A percentile compares a stretch with the other conserved stretches of the same genome.
phyloP scores from a whole-genome alignment of 2,888 invertebrate species.

The Agonopterix arenella region DNA sequence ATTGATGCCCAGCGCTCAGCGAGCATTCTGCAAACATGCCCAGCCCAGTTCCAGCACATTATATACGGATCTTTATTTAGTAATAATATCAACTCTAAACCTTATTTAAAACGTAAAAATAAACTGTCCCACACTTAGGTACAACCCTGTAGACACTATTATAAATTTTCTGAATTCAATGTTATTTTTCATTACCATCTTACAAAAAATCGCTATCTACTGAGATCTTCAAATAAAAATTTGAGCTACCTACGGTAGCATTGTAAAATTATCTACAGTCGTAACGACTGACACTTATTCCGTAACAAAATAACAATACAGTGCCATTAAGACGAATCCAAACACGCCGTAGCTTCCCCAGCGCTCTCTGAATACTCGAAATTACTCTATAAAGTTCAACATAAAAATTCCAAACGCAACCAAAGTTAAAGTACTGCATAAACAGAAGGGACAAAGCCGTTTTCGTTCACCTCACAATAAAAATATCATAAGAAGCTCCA shows the following conservation, averaged over 20 bases:
- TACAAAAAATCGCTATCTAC: too few species aligned
- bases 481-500: conserved; percentile 37
- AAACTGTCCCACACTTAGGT: too few species aligned
- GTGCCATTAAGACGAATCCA: conserved; percentile 13
- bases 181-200: too few species aligned
- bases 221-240: too few species aligned
- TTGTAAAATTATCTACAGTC: conserved; percentile 1
- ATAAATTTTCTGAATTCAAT: too few species aligned
- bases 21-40: too few species aligned
- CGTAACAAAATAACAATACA: conserved; percentile 3
- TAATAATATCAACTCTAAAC: too few species aligned
- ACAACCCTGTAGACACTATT: too few species aligned
- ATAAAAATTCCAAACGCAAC: conserved; percentile 43
- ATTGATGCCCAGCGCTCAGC: too few species aligned
- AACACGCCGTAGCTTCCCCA: conserved; percentile 11
- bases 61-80: too few species aligned
- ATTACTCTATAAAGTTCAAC: conserved; percentile 17
- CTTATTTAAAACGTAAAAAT: too few species aligned
- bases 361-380: conserved; percentile 6
- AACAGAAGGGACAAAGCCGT: conserved; percentile 30
- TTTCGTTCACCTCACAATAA: conserved; percentile 43
- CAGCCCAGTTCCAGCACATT: too few species aligned
- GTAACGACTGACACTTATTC: conserved; percentile 3
- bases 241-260: neutral
- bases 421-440: conserved; percentile 39